Conservation (phyloP, 1,140 invertebrate genomes). For the Gonatopus flavifemur region DNA sequence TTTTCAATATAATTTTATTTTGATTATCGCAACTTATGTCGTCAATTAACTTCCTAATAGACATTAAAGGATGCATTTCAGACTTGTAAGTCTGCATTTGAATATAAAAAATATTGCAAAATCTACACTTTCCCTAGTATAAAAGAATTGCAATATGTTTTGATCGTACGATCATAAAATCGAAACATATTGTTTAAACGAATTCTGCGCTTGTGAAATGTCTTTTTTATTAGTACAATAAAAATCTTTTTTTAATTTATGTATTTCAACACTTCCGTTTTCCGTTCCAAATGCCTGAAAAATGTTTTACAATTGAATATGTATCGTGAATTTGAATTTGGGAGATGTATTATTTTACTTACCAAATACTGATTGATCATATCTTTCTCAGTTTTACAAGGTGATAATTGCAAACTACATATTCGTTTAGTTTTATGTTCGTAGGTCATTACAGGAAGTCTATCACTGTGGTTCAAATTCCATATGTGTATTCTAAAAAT, state of each 20-base stretch:
- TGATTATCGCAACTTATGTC: too few species aligned
- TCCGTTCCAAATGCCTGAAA: slow-evolving; percentile 53
- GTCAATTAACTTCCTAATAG: too few species aligned
- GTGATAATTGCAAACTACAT: slow-evolving; percentile 49
- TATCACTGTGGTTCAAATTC: slow-evolving; percentile 60
- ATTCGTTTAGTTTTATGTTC: slow-evolving; percentile 39
- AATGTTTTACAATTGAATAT: slow-evolving; percentile 1
- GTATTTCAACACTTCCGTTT: slow-evolving; percentile 50
- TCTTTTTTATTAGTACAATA: slow-evolving; percentile 53
- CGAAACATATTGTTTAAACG: slow-evolving; percentile 50
- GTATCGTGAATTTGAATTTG: not conserved
- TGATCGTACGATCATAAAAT: slow-evolving; percentile 40
- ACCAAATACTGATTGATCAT: slow-evolving; percentile 50
- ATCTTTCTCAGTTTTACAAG: slow-evolving; percentile 44
- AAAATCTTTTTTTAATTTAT: slow-evolving; percentile 56
- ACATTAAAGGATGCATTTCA: too few species aligned
- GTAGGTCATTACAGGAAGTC: slow-evolving; percentile 45
- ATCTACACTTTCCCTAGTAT: too few species aligned
- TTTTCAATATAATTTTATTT: too few species aligned
- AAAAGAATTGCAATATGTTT: too few species aligned
- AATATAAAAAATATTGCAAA: too few species aligned
- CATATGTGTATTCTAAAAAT: slow-evolving; percentile 61
- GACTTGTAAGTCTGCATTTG: too few species aligned
- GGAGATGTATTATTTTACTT: slow-evolving; percentile 8
- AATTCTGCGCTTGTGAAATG: slow-evolving; percentile 46